Evolutionary conservation across 2,888 invertebrate species (phyloP), one percentile per base, ranked within the genome.

Genomic region (Drosophila multiciliata): DNA sequence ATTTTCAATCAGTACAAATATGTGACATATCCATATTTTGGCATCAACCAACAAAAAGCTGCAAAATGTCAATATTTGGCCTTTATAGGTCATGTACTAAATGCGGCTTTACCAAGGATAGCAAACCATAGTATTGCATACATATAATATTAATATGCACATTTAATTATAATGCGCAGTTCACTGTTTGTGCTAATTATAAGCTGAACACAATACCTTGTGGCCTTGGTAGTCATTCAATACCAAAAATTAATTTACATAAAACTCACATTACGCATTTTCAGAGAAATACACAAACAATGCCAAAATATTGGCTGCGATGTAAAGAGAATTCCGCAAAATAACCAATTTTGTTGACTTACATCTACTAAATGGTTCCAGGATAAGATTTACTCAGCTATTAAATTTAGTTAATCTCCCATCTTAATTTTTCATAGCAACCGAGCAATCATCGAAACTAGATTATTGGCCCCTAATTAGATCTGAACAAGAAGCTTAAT

Each of bases 221-320:
- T 49, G 29, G 36, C 49, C 52, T 73, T 45, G 57, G 15, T 35
- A 60, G 42, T 49, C 42, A 38, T 59, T 50, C 59, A 52, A 40
- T 49, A 32, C 8, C 40, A 61, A 70, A 54, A 29, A 20, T 29
- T 54, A 69, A 89, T 90, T 90, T 68, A 60, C 89, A 88, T 89
- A 89, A 76, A 75, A 73, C 80, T 64, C 60, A 65, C 80, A 80
- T 82, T 82, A 72, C 55, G 60, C 62, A n/a, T 62, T 62, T 77
- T 77, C 77, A 55, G 29, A 29, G 55, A 65, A 76, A 59, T 73
- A 54, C 4, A 6, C 11, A 20, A 26, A 26, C 63, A 55, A 57
- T 32, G 38, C 45, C 45, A 36, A 17, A 17, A n/a, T 54, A 57
- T 26, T 42, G 11, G 15, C 12, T 9, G 15, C 57, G 23, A 53